phyloP scores from a whole-genome alignment of 2,888 invertebrate species.

The Oxycera nigricornis region DNA sequence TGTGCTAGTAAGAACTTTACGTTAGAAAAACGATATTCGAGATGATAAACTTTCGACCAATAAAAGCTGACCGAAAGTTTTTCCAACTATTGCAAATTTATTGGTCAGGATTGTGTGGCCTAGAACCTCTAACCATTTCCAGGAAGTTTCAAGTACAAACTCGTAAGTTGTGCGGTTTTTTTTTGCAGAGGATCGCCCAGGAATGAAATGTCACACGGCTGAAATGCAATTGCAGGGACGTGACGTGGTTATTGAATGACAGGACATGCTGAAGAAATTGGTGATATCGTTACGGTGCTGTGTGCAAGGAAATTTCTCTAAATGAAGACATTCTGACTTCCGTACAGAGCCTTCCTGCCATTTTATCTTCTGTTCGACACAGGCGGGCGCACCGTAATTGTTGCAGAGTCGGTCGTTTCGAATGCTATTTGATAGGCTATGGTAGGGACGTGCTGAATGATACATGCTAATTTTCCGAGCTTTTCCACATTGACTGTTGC shows the following conservation, averaged over 20 bases:
- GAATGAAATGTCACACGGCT: slow-evolving; percentile 21
- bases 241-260: slow-evolving; percentile 11
- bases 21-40: too few species aligned
- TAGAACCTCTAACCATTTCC: too few species aligned
- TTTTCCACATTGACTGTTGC: slow-evolving; percentile 9
- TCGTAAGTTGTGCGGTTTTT: too few species aligned
- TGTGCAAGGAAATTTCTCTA: background rate
- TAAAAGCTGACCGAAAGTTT: too few species aligned
- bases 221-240: slow-evolving; percentile 33
- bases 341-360: background rate
- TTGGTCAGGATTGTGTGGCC: too few species aligned
- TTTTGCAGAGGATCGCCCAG: too few species aligned
- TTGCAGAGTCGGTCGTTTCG: slow-evolving; percentile 28
- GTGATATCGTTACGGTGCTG: slow-evolving; percentile 14
- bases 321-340: slow-evolving; percentile 24
- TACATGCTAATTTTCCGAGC: slow-evolving; percentile 31
- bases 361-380: background rate
- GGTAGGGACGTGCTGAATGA: slow-evolving; percentile 33
- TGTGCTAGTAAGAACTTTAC: too few species aligned
- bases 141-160: too few species aligned
- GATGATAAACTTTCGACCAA: too few species aligned
- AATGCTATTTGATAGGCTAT: slow-evolving; percentile 31
- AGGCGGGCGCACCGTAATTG: background rate
- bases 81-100: too few species aligned
- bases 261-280: slow-evolving; percentile 26